phyloP scores from a whole-genome alignment of 2,113 vertebrate genomes.

The Cheirogaleus medius region DNA sequence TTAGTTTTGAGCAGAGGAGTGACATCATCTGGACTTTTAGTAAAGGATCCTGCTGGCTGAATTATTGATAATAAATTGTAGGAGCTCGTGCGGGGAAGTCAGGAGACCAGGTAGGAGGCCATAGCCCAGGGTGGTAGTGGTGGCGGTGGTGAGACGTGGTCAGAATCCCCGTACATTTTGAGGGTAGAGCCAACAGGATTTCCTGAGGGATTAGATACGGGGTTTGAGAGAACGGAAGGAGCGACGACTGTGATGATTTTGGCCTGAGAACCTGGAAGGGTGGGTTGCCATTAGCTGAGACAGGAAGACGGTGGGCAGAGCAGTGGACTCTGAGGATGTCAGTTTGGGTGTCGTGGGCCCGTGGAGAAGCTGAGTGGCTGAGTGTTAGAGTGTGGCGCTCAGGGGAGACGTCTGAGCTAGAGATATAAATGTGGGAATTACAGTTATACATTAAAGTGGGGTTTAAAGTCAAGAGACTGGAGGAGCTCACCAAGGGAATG shows the following conservation, averaged over 20 bases:
- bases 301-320: background rate
- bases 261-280: background rate
- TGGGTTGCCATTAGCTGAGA: background rate
- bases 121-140: background rate
- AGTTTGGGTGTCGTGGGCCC: background rate
- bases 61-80: background rate
- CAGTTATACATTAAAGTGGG: background rate
- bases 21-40: background rate
- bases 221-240: background rate
- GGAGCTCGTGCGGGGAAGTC: background rate
- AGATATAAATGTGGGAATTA: no score
- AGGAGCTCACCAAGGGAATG: background rate
- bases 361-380: background rate
- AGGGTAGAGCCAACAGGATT: no score
- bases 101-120: background rate
- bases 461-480: background rate
- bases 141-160: background rate
- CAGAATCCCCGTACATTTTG: background rate
- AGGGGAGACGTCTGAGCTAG: background rate
- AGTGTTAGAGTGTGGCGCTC: background rate
- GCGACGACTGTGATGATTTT: background rate
- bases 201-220: fast-evolving
- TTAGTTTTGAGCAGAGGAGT: background rate
- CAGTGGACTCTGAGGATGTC: background rate
- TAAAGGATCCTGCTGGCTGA: background rate